Conservation (phyloP, 2,888 invertebrate species). For the Schrankia costaestrigalis region DNA sequence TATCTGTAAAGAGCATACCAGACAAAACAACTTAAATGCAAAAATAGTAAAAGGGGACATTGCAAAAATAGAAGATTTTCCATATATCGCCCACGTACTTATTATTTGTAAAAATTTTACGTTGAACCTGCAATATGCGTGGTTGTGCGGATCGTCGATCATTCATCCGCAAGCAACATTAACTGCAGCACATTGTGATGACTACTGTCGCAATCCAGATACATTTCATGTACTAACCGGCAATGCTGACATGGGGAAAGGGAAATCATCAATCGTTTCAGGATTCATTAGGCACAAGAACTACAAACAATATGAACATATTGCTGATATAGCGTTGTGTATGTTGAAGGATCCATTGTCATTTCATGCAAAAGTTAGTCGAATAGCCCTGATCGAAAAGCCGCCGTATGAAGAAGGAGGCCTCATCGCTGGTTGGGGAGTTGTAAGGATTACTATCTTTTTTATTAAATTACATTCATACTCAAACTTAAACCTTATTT, state of each 20-base stretch:
- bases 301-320: constrained; percentile 13
- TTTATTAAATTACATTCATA: not conserved
- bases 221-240: constrained; percentile 16
- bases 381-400: constrained; percentile 19
- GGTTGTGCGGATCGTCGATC: constrained; percentile 28
- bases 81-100: no score
- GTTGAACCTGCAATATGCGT: no score
- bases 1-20: no score
- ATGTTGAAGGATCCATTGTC: constrained; percentile 9
- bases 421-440: constrained; percentile 33
- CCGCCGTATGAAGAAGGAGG: constrained; percentile 12
- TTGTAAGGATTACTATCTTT: not conserved
- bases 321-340: constrained; percentile 34
- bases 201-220: no score
- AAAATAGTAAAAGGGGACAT: no score
- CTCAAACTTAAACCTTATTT: no score
- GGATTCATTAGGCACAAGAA: constrained; percentile 27
- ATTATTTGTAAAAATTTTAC: no score
- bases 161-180: constrained; percentile 21
- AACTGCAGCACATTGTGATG: constrained; percentile 27
- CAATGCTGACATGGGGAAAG: constrained; percentile 2
- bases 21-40: no score
- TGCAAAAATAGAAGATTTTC: no score
- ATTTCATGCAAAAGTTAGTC: constrained; percentile 18
- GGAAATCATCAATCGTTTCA: not conserved